These are phyloP conservation scores for western clawed frog (Xenopus tropicalis) DNA, from an alignment of 2,113 vertebrate genomes.

Conservation along the genomic window DNA sequence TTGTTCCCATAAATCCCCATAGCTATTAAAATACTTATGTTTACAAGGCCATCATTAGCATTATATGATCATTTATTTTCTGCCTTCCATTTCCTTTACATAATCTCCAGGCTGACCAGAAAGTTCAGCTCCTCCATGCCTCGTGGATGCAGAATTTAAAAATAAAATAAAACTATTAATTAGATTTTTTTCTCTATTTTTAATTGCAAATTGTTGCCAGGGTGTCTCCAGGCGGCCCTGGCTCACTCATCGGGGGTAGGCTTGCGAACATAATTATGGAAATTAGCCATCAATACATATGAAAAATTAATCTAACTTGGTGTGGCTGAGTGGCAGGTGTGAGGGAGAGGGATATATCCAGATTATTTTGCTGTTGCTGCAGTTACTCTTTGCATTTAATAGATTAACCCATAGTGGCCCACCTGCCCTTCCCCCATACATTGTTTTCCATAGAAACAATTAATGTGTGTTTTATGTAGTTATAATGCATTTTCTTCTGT, in stretches of 20 bases:
- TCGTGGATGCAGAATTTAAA: slow-evolving; percentile 13
- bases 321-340: slow-evolving; percentile 93
- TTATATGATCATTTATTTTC: neutral
- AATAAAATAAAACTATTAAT: slow-evolving; percentile 72
- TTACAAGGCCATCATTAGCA: slow-evolving; percentile 8
- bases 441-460: neutral
- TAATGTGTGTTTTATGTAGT: too few relatives aligned
- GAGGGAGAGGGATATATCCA: slow-evolving; percentile 71
- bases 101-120: slow-evolving; percentile 73
- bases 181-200: slow-evolving; percentile 78
- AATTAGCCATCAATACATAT: slow-evolving; percentile 99
- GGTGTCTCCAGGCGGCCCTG: slow-evolving; percentile 77
- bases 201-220: slow-evolving; percentile 91
- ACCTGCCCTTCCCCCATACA: neutral
- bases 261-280: slow-evolving; percentile 96
- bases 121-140: slow-evolving; percentile 72
- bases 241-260: slow-evolving; percentile 80
- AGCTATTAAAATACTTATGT: neutral
- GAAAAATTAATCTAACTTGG: slow-evolving; percentile 96
- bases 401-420: neutral
- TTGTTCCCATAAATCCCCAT: neutral
- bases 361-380: slow-evolving; percentile 93
- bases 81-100: neutral
- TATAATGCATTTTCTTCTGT: too few relatives aligned
- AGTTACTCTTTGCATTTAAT: slow-evolving; percentile 79